Base-by-base conservation (phyloP, 2,888 invertebrate species). In the Drosophila sordidula region DNA sequence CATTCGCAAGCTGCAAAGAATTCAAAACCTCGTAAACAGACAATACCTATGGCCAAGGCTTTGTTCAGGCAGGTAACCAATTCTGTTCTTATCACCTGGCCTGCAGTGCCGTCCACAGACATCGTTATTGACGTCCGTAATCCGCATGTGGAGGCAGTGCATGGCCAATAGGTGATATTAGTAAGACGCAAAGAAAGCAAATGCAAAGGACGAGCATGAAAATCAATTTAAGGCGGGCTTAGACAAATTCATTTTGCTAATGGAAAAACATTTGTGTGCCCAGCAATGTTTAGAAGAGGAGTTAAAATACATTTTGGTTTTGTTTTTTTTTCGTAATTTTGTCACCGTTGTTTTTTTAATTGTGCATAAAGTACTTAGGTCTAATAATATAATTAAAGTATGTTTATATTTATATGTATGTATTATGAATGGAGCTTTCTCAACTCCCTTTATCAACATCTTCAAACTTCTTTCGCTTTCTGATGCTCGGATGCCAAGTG, bases 281-380 rank as follows among this genome's bases (percentile, higher is more conserved):
- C 14, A 11, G 25, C 25, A 18, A 18, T 12, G 32, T 6, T 1
- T 18, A 5, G 29, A 11, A 9, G 14, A 18, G 11, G 2, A 14
- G 32, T n/a, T 38, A 18, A 41, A 50, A 44, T 39, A 46, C 6
- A 26, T 29, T 18, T 32, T 4, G 3, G 12, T 44, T 18, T 55
- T 65, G 70, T 65, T 64, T 75, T 83, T 87, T 86, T 89, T 89
- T 87, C 47, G 69, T 86, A 90, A 91, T 91, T 91, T 91, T 91
- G 91, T 91, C 91, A 91, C 91, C 91, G 91, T 92, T 90, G 82
- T 91, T 91, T 91, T 91, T 90, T 90, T 90, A 90, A 89, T 91
- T 91, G 87, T 84, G 89, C 91, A 91, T 91, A 90, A 82, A 81
- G 80, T 88, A 91, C 91, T 90, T 91, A 90, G 58, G 57, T 56